These are phyloP conservation scores for Calcarius lapponicus DNA, from an alignment of 2,797 vertebrate species.

Conservation along the genomic window DNA sequence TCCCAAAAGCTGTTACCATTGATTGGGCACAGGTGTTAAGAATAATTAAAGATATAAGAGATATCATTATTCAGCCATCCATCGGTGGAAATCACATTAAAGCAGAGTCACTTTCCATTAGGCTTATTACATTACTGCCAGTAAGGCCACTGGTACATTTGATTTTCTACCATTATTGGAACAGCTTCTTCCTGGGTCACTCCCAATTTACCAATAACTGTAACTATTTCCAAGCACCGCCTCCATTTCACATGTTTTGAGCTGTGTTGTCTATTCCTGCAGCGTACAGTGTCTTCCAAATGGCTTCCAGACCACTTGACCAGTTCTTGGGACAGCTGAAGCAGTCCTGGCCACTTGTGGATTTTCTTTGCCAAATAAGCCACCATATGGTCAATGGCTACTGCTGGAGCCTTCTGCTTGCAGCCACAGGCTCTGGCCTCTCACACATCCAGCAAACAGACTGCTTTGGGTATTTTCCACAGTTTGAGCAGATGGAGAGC, in stretches of 20 bases:
- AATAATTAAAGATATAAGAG: conserved; percentile 21
- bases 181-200: background rate
- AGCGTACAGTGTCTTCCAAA: background rate
- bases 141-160: conserved; percentile 8
- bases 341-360: background rate
- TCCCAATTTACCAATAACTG: background rate
- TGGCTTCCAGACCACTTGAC: background rate
- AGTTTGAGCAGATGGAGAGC: background rate
- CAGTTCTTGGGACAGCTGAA: background rate
- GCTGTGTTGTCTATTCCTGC: background rate
- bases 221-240: background rate
- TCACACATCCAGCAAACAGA: background rate
- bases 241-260: background rate
- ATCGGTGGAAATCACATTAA: conserved; percentile 36
- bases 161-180: background rate
- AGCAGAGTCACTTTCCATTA: conserved; percentile 32
- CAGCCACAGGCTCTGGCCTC: background rate
- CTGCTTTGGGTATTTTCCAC: background rate
- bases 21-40: conserved; percentile 27
- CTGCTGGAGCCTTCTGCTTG: background rate
- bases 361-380: background rate
- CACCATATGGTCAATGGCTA: background rate
- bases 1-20: conserved; percentile 22
- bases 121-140: conserved; percentile 41
- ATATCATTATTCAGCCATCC: background rate